Evolutionary conservation across 2,113 vertebrate genomes (phyloP).

Genomic region (Symphodus melops): DNA sequence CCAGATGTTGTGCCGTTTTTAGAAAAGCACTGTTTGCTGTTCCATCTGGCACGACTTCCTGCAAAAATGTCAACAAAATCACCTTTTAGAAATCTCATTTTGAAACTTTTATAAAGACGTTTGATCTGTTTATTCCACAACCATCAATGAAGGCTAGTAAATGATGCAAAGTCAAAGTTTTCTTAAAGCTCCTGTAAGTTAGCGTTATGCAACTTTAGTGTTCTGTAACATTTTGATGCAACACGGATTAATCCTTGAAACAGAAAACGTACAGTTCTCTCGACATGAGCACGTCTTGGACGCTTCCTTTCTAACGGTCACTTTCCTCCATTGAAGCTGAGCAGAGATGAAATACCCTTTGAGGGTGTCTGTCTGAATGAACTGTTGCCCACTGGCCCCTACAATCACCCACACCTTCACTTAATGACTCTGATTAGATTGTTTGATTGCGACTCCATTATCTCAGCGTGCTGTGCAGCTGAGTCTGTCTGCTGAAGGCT

Average conservation of each 20-base stretch:
- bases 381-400: not conserved
- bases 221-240: no score
- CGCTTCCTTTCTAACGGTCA: no score
- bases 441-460: slow-evolving; percentile 14
- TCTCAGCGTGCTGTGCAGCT: slow-evolving; percentile 1
- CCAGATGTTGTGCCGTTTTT: slow-evolving; percentile 3
- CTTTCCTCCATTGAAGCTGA: not conserved
- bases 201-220: no score
- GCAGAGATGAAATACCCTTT: not conserved
- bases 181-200: no score
- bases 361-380: not conserved
- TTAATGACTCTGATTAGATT: slow-evolving; percentile 30
- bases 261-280: no score
- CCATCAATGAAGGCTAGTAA: not conserved
- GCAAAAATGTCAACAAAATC: not conserved
- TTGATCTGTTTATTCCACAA: not conserved
- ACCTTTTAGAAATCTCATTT: not conserved
- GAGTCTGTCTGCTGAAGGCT: not conserved
- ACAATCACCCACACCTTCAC: slow-evolving; percentile 36
- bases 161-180: no score
- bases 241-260: no score
- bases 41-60: not conserved
- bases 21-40: not conserved
- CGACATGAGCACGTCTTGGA: no score
- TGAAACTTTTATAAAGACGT: not conserved